Evolutionary conservation across 2,888 invertebrate species (phyloP).

Genomic region (Ornithoptera alexandrae): DNA sequence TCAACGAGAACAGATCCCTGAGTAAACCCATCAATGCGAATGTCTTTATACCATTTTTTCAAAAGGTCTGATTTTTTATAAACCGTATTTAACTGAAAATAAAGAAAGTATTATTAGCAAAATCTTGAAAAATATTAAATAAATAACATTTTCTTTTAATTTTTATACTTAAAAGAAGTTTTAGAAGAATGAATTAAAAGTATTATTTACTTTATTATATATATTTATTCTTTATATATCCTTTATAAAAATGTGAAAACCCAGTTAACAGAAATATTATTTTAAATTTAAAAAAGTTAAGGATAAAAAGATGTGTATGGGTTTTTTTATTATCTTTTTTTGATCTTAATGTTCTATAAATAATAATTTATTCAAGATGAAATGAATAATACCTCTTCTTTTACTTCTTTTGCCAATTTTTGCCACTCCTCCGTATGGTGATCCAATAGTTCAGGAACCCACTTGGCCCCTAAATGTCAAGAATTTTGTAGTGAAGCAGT

Average conservation of each 20-base stretch:
- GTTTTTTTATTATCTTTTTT: no score
- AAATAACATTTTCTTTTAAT: no score
- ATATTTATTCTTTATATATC: no score
- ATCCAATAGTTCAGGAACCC: slow-evolving; percentile 92
- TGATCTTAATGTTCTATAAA: no score
- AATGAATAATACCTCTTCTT: slow-evolving; percentile 80
- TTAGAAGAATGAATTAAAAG: no score
- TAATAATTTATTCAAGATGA: not conserved
- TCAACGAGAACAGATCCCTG: slow-evolving; percentile 93
- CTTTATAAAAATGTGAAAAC: no score
- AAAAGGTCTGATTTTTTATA: slow-evolving; percentile 87
- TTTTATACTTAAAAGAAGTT: no score
- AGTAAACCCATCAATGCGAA: slow-evolving; percentile 93
- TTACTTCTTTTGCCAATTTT: slow-evolving; percentile 88
- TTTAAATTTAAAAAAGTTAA: no score
- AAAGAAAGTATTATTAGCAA: slow-evolving; percentile 2
- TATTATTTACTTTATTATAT: no score
- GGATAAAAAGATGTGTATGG: no score
- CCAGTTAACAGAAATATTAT: no score
- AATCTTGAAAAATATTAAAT: not conserved
- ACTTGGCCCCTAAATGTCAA: slow-evolving; percentile 80
- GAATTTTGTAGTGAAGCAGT: not conserved
- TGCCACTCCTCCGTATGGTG: slow-evolving; percentile 94
- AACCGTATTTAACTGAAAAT: slow-evolving; percentile 88
- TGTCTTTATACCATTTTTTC: slow-evolving; percentile 90